Evolutionary conservation across 1,140 invertebrate species (phyloP).

Genomic region (Watersipora subatra): DNA sequence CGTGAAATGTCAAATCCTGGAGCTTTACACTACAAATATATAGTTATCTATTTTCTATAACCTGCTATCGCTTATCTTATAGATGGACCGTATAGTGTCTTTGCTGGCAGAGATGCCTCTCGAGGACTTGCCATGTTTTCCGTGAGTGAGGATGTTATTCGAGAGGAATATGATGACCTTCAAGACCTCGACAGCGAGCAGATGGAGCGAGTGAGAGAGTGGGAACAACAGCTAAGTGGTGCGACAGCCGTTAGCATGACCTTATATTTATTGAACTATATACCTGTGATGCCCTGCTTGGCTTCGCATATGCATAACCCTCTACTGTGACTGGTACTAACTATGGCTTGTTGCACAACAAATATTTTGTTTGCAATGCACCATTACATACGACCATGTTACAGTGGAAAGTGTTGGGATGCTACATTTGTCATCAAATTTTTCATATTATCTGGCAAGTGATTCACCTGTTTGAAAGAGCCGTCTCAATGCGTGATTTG

Average conservation of each 20-base stretch:
- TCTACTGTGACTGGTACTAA: no score
- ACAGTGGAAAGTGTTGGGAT: no score
- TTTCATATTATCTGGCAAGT: no score
- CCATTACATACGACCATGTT: no score
- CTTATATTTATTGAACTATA: not conserved
- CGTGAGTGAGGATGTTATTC: constrained; percentile 56
- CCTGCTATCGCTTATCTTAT: constrained; percentile 20
- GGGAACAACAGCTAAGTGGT: constrained; percentile 94
- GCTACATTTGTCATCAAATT: no score
- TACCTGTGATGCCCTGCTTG: not conserved
- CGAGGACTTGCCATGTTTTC: constrained; percentile 79
- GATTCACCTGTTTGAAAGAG: no score
- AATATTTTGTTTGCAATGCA: no score
- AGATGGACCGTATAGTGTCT: constrained; percentile 84
- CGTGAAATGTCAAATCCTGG: no score
- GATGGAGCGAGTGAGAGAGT: constrained; percentile 62
- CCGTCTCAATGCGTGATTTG: no score
- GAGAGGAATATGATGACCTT: constrained; percentile 81
- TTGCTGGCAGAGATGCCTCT: constrained; percentile 89
- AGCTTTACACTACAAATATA: no score
- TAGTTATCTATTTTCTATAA: no score
- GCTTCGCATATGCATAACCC: not conserved
- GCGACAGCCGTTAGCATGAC: constrained; percentile 15
- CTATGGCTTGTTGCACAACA: no score
- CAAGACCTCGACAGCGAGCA: constrained; percentile 72